Evolutionary conservation across 2,113 vertebrate species (phyloP).

Genomic region (Paracanthobrama guichenoti): DNA sequence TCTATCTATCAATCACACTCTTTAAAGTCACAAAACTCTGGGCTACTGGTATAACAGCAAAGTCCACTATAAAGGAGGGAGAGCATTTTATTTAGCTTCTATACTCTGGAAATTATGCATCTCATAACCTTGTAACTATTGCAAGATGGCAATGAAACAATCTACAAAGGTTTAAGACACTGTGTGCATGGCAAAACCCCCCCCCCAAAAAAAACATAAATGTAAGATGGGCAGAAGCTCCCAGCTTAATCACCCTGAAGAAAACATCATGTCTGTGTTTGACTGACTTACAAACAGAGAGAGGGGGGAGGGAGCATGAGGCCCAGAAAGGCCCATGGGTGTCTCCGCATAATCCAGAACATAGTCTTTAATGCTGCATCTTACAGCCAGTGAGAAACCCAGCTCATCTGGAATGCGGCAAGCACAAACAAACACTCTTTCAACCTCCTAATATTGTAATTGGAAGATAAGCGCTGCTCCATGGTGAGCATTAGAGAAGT

Average conservation of each 20-base stretch:
- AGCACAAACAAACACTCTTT: conserved; percentile 33
- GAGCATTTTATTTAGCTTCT: too few species aligned
- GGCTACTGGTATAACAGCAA: too few species aligned
- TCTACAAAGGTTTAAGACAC: background rate
- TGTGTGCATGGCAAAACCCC: background rate
- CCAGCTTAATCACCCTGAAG: conserved; percentile 1
- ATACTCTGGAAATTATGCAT: too few species aligned
- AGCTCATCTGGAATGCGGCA: conserved; percentile 6
- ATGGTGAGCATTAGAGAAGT: conserved; percentile 27
- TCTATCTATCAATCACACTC: too few species aligned
- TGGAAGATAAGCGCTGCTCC: conserved; percentile 35
- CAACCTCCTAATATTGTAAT: conserved; percentile 44
- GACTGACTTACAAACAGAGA: conserved; percentile 33
- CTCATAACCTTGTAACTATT: too few species aligned
- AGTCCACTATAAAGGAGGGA: too few species aligned
- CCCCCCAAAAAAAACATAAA: background rate
- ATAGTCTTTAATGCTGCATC: conserved; percentile 13
- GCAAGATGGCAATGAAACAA: background rate
- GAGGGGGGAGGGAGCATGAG: too few species aligned
- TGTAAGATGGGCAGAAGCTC: background rate
- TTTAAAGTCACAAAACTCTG: too few species aligned
- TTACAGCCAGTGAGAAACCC: conserved; percentile 21
- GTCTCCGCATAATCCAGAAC: conserved; percentile 23
- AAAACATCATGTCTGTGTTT: conserved; percentile 12
- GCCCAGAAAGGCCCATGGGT: conserved; percentile 1